phyloP scores from a whole-genome alignment of 2,113 vertebrate genomes.

The Tringa solitaria region DNA sequence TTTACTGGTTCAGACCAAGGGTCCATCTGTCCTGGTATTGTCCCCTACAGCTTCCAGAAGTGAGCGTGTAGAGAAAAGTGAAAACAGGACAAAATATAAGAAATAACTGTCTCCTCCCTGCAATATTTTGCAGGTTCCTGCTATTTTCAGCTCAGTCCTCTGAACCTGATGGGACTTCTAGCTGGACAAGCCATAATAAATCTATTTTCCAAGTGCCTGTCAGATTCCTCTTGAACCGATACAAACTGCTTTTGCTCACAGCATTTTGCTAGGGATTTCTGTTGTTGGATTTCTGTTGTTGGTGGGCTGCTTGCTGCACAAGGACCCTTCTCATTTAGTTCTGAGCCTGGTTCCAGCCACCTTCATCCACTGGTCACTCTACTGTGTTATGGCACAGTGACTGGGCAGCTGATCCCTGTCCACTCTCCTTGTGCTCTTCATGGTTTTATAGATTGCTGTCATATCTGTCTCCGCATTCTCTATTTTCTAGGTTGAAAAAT shows the following conservation, averaged over 20 bases:
- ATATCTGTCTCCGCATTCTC: background rate
- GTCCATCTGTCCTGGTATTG: background rate
- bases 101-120: background rate
- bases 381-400: background rate
- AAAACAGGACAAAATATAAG: background rate
- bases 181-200: background rate
- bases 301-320: background rate
- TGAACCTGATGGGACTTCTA: background rate
- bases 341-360: background rate
- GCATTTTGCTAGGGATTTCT: background rate
- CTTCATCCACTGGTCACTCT: rapidly evolving
- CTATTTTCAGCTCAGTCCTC: background rate
- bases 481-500: background rate
- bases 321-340: background rate
- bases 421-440: rapidly evolving
- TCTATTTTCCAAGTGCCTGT: background rate
- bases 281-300: background rate
- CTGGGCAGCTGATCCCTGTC: background rate
- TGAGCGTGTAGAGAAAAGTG: background rate
- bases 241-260: background rate
- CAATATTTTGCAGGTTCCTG: background rate
- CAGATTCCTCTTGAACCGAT: background rate
- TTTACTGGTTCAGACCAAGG: background rate
- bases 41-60: background rate
- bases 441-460: background rate